These are phyloP conservation scores for Stenichneumon culpator DNA, from an alignment of 2,888 invertebrate species.

Conservation along the genomic window DNA sequence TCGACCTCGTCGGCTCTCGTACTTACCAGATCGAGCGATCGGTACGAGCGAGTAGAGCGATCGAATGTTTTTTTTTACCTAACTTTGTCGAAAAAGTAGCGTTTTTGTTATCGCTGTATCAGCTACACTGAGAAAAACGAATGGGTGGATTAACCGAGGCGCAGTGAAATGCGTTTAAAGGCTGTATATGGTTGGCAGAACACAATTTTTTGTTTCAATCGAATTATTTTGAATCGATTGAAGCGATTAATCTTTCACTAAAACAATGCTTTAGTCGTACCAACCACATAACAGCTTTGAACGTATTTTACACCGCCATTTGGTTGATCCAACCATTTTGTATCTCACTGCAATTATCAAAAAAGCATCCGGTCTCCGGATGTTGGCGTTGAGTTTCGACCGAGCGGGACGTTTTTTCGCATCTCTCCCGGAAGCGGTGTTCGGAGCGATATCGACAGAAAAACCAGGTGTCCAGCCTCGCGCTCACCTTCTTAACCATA, in stretches of 20 bases:
- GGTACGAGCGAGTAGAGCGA: background rate
- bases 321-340: too few relatives aligned
- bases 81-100: background rate
- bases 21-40: constrained; percentile 64
- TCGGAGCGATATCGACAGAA: constrained; percentile 45
- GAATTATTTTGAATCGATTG: too few relatives aligned
- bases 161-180: too few relatives aligned
- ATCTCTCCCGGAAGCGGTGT: constrained; percentile 57
- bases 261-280: too few relatives aligned
- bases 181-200: too few relatives aligned
- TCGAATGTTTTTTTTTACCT: background rate
- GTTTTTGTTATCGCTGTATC: background rate
- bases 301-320: too few relatives aligned
- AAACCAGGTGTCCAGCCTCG: constrained; percentile 73
- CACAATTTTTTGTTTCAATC: too few relatives aligned
- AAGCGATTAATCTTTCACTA: too few relatives aligned
- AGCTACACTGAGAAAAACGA: background rate
- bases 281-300: too few relatives aligned
- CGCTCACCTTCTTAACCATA: constrained; percentile 50
- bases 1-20: too few relatives aligned
- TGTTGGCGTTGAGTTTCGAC: background rate
- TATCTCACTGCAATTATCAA: background rate
- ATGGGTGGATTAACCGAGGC: too few relatives aligned
- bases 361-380: background rate
- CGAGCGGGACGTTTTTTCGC: constrained; percentile 11